Conservation (phyloP, 2,113 vertebrate species). For the Cyprinus carpio region DNA sequence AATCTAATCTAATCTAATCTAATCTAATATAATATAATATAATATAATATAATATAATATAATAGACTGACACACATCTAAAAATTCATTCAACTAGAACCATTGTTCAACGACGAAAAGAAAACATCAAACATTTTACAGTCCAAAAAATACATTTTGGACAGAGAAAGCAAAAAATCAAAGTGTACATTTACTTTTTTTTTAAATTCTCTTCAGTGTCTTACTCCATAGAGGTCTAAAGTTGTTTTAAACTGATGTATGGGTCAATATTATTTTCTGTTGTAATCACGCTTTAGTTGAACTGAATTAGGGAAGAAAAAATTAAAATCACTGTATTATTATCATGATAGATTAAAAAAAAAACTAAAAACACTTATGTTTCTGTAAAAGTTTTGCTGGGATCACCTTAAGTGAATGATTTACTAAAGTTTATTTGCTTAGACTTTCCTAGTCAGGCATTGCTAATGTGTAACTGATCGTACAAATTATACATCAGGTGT, state of each 20-base stretch:
- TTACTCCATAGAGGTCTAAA: background rate
- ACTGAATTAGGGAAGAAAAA: too few species aligned
- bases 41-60: too few species aligned
- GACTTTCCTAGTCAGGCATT: constrained; percentile 8
- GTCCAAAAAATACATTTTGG: too few species aligned
- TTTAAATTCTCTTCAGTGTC: background rate
- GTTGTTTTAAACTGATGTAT: background rate
- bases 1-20: too few species aligned
- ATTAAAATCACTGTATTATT: background rate
- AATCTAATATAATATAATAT: too few species aligned
- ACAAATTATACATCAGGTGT: background rate
- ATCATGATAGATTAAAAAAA: background rate
- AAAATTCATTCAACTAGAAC: too few species aligned
- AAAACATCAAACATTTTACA: background rate
- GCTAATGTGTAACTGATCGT: constrained; percentile 19
- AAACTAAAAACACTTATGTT: too few species aligned
- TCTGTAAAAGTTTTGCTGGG: background rate
- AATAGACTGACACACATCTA: too few species aligned
- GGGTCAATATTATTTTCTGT: background rate
- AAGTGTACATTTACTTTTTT: background rate
- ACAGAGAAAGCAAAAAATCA: too few species aligned
- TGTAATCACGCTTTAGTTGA: background rate
- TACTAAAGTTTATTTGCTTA: constrained; percentile 10
- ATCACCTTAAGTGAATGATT: background rate
- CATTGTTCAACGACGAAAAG: too few species aligned